Evolutionary conservation across 2,888 invertebrate species (phyloP).

Genomic region (Netelia virgata): DNA sequence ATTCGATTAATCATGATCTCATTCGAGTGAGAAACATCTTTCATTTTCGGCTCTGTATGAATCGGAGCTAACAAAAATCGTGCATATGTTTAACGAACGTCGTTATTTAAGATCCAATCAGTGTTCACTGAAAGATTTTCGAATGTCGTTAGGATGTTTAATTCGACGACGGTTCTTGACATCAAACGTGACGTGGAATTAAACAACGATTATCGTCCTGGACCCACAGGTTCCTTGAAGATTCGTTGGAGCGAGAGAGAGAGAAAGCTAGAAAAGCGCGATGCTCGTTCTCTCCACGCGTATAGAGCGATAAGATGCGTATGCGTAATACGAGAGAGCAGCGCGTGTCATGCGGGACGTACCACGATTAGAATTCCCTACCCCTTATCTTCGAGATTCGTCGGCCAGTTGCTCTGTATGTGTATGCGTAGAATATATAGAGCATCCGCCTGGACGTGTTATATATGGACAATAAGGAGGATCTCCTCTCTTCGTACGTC

Average conservation of each 20-base stretch:
- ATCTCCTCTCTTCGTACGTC: constrained; percentile 54
- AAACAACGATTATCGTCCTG: constrained; percentile 26
- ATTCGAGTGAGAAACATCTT: no score
- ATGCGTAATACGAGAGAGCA: constrained; percentile 36
- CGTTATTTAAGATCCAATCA: no score
- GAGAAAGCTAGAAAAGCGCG: background rate
- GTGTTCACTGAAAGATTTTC: no score
- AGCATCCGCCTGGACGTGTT: constrained; percentile 3
- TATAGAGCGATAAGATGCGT: constrained; percentile 67
- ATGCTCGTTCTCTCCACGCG: constrained; percentile 38
- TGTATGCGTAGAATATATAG: constrained; percentile 14
- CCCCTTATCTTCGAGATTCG: constrained; percentile 70
- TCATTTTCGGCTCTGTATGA: no score
- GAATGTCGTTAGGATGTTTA: no score
- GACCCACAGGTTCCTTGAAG: background rate
- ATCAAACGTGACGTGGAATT: constrained; percentile 46
- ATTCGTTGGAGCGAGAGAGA: background rate
- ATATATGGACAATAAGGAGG: constrained; percentile 70
- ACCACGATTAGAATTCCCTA: constrained; percentile 69
- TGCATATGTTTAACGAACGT: no score
- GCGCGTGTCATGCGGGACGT: constrained; percentile 58
- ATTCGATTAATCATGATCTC: no score
- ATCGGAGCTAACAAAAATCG: no score
- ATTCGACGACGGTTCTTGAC: no score
- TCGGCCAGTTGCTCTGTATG: constrained; percentile 51